These are phyloP conservation scores for Periplaneta americana DNA, from an alignment of 1,140 invertebrate genomes.

Conservation along the genomic window DNA sequence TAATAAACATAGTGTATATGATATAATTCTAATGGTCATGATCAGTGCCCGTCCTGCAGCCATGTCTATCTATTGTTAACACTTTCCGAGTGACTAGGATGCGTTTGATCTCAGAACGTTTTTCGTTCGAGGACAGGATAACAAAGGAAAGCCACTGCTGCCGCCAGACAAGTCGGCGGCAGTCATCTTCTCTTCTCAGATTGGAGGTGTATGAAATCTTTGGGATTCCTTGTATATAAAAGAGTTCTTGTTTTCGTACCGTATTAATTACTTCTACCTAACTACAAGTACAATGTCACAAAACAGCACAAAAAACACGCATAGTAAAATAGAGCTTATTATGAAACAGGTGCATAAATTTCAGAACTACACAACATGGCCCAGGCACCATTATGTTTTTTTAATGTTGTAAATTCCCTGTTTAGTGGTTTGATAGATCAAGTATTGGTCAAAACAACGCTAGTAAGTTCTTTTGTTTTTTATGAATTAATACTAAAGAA, in stretches of 20 bases:
- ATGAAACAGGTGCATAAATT: constrained; percentile 23
- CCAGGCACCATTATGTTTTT: constrained; percentile 19
- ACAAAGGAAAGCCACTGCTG: constrained; percentile 19
- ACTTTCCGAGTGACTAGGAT: constrained; percentile 15
- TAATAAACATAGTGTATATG: background rate
- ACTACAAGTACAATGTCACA: constrained; percentile 23
- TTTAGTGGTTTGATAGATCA: constrained; percentile 16
- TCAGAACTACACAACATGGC: constrained; percentile 22
- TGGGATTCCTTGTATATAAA: constrained; percentile 19
- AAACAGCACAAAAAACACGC: constrained; percentile 22
- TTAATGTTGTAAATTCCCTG: constrained; percentile 19
- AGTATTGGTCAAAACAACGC: constrained; percentile 16
- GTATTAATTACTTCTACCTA: constrained; percentile 9
- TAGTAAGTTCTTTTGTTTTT: background rate
- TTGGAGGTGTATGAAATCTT: constrained; percentile 17
- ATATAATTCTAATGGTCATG: constrained; percentile 7
- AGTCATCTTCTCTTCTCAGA: constrained; percentile 1
- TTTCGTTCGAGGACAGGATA: background rate
- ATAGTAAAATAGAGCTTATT: constrained; percentile 25
- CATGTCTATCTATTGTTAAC: background rate
- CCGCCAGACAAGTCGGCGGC: background rate
- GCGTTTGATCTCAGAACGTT: constrained; percentile 7
- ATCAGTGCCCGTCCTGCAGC: background rate
- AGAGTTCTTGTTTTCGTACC: constrained; percentile 4
- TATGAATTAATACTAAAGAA: constrained; percentile 2